A percentile compares a stretch with the other conserved stretches of the same genome.
Evolutionary conservation across 2,797 vertebrate genomes (phyloP).

Genomic region (Myotis daubentonii): DNA sequence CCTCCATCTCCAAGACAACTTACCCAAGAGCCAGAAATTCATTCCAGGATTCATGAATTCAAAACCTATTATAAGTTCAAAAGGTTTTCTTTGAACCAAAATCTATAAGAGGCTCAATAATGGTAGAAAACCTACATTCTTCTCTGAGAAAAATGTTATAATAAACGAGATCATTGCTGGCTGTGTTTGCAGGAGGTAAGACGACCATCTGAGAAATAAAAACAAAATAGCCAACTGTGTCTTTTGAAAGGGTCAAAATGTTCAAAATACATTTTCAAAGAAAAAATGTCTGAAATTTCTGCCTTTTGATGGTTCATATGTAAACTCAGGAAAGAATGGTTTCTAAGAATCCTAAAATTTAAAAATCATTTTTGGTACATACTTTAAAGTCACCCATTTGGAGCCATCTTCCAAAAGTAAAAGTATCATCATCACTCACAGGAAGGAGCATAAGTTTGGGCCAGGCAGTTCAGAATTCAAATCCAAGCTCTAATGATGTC

Average conservation of each 20-base stretch:
- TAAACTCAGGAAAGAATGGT: constrained; percentile 7
- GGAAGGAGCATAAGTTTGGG: not conserved
- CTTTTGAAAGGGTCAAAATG: constrained; percentile 4
- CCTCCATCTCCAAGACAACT: not conserved
- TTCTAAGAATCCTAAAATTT: not conserved
- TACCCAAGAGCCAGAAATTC: constrained; percentile 2
- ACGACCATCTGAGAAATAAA: not conserved
- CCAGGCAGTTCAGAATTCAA: not conserved
- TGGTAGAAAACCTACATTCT: constrained; percentile 29
- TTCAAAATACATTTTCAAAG: not conserved
- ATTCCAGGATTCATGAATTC: not conserved
- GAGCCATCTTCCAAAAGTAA: not conserved
- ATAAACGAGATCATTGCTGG: constrained; percentile 31
- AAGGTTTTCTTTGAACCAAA: constrained; percentile 64
- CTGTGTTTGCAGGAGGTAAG: not conserved
- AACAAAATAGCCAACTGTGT: not conserved
- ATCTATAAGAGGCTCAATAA: constrained; percentile 52
- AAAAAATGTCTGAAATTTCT: constrained; percentile 16
- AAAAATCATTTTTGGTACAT: not conserved
- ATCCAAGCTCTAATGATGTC: not conserved
- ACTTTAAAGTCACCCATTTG: not conserved
- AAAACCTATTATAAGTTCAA: constrained; percentile 56
- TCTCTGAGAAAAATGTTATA: constrained; percentile 3
- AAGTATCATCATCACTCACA: not conserved
- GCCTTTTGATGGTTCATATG: not conserved